Percentiles rank a stretch among this genome's conserved stretches.
Conservation (phyloP, 2,888 invertebrate species). For the Chrysolina americana region DNA sequence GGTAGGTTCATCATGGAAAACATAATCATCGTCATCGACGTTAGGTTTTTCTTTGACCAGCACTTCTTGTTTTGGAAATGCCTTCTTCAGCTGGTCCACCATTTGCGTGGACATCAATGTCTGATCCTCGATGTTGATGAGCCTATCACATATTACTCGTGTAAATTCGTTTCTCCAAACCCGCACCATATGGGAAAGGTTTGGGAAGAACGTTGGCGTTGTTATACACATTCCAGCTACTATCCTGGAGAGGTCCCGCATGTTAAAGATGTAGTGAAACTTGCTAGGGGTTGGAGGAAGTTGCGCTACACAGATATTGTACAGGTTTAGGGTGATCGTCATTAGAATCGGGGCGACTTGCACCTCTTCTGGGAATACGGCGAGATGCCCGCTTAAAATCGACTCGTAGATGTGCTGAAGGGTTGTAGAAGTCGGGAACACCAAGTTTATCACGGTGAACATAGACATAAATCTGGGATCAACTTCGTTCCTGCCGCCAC, state of each 20-base stretch:
- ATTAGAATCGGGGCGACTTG: slow-evolving; percentile 80
- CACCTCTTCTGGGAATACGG: slow-evolving; percentile 78
- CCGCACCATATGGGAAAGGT: slow-evolving; percentile 80
- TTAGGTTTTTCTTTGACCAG: slow-evolving; percentile 46
- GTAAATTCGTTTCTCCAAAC: slow-evolving; percentile 94
- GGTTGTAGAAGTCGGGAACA: slow-evolving; percentile 85
- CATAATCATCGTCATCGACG: slow-evolving; percentile 53
- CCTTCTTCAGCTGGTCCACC: slow-evolving; percentile 74
- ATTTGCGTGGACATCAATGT: slow-evolving; percentile 76
- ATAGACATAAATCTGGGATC: slow-evolving; percentile 93
- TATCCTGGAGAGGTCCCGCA: slow-evolving; percentile 90
- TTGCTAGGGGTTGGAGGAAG: slow-evolving; percentile 93
- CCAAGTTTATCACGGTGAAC: slow-evolving; percentile 90
- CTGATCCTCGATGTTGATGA: slow-evolving; percentile 81
- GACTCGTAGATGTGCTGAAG: slow-evolving; percentile 87
- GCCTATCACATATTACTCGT: slow-evolving; percentile 88
- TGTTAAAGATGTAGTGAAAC: slow-evolving; percentile 95
- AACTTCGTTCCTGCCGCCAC: slow-evolving; percentile 91
- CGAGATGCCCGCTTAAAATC: slow-evolving; percentile 85
- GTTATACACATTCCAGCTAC: slow-evolving; percentile 84
- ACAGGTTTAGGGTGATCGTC: slow-evolving; percentile 85
- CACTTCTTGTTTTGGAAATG: slow-evolving; percentile 72
- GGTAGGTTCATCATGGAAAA: slow-evolving; percentile 48
- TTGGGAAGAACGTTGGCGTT: slow-evolving; percentile 79
- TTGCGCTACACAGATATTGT: slow-evolving; percentile 83